Base-by-base conservation (phyloP, 2,797 vertebrate genomes). In the Chaetophractus vellerosus region DNA sequence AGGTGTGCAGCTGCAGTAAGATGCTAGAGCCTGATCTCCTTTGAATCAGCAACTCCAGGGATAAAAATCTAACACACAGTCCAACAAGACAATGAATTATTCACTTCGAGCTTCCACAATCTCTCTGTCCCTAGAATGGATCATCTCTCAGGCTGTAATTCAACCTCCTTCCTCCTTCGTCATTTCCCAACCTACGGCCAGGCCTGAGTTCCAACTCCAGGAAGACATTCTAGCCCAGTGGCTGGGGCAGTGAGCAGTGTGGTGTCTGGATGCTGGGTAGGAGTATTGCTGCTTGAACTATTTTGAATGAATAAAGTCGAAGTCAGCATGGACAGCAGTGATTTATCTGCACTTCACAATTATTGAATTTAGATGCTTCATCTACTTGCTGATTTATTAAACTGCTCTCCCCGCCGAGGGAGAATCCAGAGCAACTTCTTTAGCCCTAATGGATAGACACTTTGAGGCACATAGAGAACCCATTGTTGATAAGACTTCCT, bases 41-140 rank as follows among this genome's bases (percentile, higher is more conserved):
- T 75, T 71, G 91, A 92, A 80, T 74, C 96, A 93, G 76, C 92
- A 97, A 91, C 91, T 95, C 61, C 72, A 80, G 95, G 89, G 93
- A 95, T 90, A 95, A 97, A 97, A 97, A 66, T 45, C 91, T 85
- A 96, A 96, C 75, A 50, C 95, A 92, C 89, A 90, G 97, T 92
- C 76, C 84, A 90, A 95, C 80, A 98, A 98, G 97, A 98, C 98
- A 96, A 98, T 99, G 98, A 99, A 99, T 99, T 98, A 99, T 99
- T 99, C 98, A 98, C 96, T 96, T 98, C 96, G 98, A 91, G 95
- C 97, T 98, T 83, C 94, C 55, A 41, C 24, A 66, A 97, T 98
- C 98, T 97, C 97, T 96, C 98, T 98, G 92, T 92, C 95, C 88
- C 41, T 36, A 95, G 93, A 96, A 96, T 95, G 96, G 97, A 97